These are phyloP conservation scores for Eudyptes chrysolophus DNA, from an alignment of 2,113 vertebrate genomes.

Conservation along the genomic window DNA sequence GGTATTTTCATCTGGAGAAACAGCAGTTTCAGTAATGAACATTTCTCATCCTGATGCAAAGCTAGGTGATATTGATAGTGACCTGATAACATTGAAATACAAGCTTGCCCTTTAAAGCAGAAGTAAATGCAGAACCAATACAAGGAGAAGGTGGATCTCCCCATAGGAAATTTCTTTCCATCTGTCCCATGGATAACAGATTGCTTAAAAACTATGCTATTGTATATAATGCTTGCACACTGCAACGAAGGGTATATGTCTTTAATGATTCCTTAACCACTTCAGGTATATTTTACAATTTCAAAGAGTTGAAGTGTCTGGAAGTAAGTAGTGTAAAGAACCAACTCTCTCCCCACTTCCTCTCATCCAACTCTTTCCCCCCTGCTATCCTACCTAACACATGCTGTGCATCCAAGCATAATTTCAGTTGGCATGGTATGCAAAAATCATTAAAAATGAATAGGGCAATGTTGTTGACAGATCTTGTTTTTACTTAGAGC, in stretches of 20 bases:
- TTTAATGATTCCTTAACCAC: background rate
- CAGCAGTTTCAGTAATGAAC: slow-evolving; percentile 9
- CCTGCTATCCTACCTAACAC: background rate
- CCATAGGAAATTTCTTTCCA: background rate
- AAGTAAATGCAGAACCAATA: background rate
- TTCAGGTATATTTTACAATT: background rate
- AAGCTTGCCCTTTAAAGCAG: background rate
- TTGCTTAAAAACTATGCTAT: background rate
- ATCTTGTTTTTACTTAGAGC: background rate
- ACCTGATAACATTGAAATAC: background rate
- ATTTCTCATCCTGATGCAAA: background rate
- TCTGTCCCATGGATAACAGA: background rate
- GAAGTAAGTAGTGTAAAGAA: background rate
- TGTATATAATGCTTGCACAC: background rate
- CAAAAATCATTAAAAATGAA: background rate
- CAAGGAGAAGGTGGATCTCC: background rate
- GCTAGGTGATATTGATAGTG: background rate
- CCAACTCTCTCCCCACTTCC: background rate
- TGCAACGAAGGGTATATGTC: background rate
- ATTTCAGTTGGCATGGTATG: background rate
- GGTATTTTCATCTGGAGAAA: slow-evolving; percentile 31
- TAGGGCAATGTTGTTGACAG: background rate
- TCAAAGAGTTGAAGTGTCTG: background rate
- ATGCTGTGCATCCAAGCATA: background rate
- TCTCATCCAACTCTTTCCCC: background rate